These are phyloP conservation scores for Catharus fuscescens DNA, from an alignment of 2,113 vertebrate species.

Conservation along the genomic window DNA sequence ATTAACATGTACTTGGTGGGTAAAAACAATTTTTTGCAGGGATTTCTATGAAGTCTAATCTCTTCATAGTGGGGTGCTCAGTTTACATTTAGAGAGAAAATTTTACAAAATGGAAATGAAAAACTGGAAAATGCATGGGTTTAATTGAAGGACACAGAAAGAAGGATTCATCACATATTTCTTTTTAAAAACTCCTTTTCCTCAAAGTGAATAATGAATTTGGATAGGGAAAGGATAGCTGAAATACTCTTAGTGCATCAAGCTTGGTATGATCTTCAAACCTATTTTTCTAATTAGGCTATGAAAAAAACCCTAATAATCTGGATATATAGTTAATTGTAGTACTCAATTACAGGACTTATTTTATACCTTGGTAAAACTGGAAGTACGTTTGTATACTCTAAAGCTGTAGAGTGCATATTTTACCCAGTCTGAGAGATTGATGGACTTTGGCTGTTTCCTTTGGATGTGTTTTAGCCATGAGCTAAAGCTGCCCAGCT, in stretches of 20 bases:
- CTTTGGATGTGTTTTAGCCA: not conserved
- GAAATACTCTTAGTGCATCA: not conserved
- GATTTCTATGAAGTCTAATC: not conserved
- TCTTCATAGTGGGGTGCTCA: not conserved
- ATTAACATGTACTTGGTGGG: not conserved
- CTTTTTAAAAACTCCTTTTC: not conserved
- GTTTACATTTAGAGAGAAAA: not conserved
- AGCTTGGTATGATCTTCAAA: not conserved
- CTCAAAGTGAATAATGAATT: not conserved
- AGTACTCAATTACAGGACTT: not conserved
- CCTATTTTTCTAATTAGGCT: not conserved
- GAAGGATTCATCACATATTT: not conserved
- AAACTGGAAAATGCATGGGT: not conserved
- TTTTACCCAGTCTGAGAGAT: not conserved
- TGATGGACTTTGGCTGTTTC: not conserved
- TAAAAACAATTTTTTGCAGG: not conserved
- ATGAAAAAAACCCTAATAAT: not conserved
- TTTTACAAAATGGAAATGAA: not conserved
- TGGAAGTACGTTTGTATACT: not conserved
- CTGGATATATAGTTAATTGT: not conserved
- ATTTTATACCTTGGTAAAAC: not conserved
- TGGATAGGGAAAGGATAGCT: not conserved
- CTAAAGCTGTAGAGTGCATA: rapidly evolving
- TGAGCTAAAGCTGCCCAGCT: not conserved
- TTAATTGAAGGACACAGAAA: not conserved